Evolutionary conservation across 2,797 vertebrate genomes (phyloP), one percentile per base, ranked within the genome.

Genomic region (Myotis planiceps): DNA sequence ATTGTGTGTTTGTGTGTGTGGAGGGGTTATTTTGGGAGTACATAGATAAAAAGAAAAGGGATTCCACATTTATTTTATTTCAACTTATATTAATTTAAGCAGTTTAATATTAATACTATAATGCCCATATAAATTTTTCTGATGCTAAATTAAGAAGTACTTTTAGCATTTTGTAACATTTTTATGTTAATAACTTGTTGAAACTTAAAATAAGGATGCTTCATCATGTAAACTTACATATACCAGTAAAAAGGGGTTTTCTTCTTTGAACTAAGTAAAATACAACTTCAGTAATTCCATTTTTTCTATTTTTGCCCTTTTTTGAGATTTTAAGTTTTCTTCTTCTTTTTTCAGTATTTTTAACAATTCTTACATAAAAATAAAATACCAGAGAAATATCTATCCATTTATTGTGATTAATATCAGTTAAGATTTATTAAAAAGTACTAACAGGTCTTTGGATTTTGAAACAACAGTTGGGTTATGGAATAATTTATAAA

Each of bases 151-250:
- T 42, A 27, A 71, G 19, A 58, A 53, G n/a, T 45, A 39, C 7
- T 37, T 34, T 79, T 51, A 93, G 13, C 9, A 60, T 69, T 14
- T 69, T 53, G 51, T 53, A 93, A 16, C 27, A 42, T 79, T 80
- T 80, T 75, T 55, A 37, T 69, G 34, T 69, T 74, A 42, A 68
- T 79, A 68, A 79, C 18, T 76, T 93, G 25, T 58, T 39, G 10
- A 76, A 82, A 88, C 21, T n/a, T 83, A 82, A 91, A 93, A 72
- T 78, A 74, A 19, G n/a, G 9, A 23, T 15, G 16, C 14, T 80
- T 37, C 37, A 47, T 39, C 15, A 25, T 55, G 16, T 32, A 60
- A 45, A 83, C 79, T 72, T 51, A n/a, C 5, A 34, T 68, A 32
- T 0, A 74, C 1, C 1, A n/a, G 34, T 27, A 45, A 32, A 71